Evolutionary conservation across 2,113 vertebrate species (phyloP), one percentile per base, ranked within the genome.

Genomic region (Elgaria multicarinata): DNA sequence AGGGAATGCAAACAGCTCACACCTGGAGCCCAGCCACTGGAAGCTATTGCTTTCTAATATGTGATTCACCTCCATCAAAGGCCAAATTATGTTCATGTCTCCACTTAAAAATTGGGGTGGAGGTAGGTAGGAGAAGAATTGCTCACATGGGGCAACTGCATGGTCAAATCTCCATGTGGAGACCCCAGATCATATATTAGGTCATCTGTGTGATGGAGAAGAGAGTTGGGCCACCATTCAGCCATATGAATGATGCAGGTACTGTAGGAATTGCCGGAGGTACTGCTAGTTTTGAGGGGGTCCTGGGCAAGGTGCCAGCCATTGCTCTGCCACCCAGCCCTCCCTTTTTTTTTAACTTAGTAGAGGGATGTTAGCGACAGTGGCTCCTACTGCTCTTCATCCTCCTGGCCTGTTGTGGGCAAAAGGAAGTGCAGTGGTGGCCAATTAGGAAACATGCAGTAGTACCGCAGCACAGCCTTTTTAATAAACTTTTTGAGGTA

Each of bases 1-100:
- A 0, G 0, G 1, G 0, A 0, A 16, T 83, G 22, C 12, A 46
- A 66, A 9, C 16, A 22, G 20, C 6, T 69, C 22, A 22, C 28
- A 46, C 44, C 55, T 46, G 12, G 0, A 44, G 9, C 53, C 64
- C 67, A 87, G 58, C 24, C 50, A 82, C n/a, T n/a, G 0, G 20
- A 22, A 62, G 20, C 58, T 62, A 16, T 22, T 18, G 16, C 33
- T 42, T 13, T n/a, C n/a, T 88, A 33, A 82, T 74, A 72, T 58
- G n/a, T 82, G 36, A 76, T 44, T 89, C 42, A 75, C 13, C 10
- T 36, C 44, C 4, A 1, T 2, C 3, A 42, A 33, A 53, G 64
- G 67, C 31, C 53, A 87, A 89, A 62, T 7, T 24, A 16, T 77
- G 12, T 82, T 88, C 87, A 1, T 6, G 16, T 53, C 33, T 80